Percentiles rank a stretch among this genome's conserved stretches.
These are phyloP conservation scores for Phoebastria nigripes DNA, from an alignment of 2,797 vertebrate genomes.

Conservation along the genomic window DNA sequence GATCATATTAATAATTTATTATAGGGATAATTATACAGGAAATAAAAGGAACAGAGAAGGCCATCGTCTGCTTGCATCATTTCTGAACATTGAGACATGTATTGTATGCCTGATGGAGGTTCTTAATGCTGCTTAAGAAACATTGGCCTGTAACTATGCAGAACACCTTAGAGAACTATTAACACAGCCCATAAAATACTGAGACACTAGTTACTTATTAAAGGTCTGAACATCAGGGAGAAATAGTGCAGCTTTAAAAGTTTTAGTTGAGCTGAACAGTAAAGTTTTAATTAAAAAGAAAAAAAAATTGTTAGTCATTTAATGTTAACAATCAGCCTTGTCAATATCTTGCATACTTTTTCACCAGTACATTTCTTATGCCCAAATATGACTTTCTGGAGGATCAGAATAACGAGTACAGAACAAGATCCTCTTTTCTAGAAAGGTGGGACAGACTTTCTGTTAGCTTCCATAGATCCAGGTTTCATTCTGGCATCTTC, in stretches of 20 bases:
- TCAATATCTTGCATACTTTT: neutral
- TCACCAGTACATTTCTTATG: neutral
- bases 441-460: neutral
- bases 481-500: neutral
- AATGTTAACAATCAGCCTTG: neutral
- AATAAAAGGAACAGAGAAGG: conserved; percentile 22
- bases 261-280: neutral
- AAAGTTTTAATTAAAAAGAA: neutral
- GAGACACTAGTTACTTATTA: neutral
- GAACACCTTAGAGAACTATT: conserved; percentile 9
- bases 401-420: neutral
- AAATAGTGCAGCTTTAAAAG: neutral
- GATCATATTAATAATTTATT: conserved; percentile 33
- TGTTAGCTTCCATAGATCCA: neutral
- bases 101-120: neutral
- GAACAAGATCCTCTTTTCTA: neutral
- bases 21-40: conserved; percentile 27
- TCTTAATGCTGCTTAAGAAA: conserved; percentile 2
- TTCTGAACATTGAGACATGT: neutral
- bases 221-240: neutral
- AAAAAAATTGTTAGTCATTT: neutral
- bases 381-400: neutral
- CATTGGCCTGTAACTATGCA: neutral
- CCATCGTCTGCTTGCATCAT: neutral
- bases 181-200: neutral